These are phyloP conservation scores for Venustoraphidia nigricollis DNA, from an alignment of 2,888 invertebrate species.

Conservation along the genomic window DNA sequence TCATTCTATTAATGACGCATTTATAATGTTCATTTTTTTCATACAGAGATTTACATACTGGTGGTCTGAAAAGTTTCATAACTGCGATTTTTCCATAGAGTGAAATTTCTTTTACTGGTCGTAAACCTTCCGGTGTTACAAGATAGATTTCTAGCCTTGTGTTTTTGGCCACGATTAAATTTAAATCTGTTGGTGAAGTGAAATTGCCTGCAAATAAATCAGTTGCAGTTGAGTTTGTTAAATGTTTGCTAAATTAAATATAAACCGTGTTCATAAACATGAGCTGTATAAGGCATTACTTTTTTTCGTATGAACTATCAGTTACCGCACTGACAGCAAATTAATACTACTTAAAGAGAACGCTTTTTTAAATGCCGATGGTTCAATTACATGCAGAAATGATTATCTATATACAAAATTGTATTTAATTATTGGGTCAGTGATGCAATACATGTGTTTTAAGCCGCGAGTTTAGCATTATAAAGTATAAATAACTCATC, in stretches of 20 bases:
- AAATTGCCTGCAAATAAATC: conserved; percentile 65
- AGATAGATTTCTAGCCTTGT: conserved; percentile 87
- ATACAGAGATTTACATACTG: conserved; percentile 37
- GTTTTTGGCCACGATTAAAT: conserved; percentile 90
- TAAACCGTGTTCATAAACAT: too few relatives aligned
- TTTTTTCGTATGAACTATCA: too few relatives aligned
- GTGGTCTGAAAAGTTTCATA: conserved; percentile 85
- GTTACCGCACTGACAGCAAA: too few relatives aligned
- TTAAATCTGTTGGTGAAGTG: conserved; percentile 83
- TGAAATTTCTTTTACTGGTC: conserved; percentile 88
- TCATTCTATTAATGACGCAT: neutral
- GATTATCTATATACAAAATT: neutral
- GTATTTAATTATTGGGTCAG: neutral
- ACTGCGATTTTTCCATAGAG: conserved; percentile 90
- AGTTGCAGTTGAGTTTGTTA: too few relatives aligned
- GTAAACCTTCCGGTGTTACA: conserved; percentile 89
- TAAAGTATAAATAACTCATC: conserved; percentile 4
- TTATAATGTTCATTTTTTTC: neutral
- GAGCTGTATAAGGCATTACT: too few relatives aligned
- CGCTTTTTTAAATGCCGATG: too few relatives aligned
- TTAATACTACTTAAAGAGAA: too few relatives aligned
- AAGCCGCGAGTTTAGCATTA: neutral
- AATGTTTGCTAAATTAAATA: too few relatives aligned
- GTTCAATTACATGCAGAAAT: neutral
- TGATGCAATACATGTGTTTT: neutral